These are phyloP conservation scores for Neelides folsomi DNA, from an alignment of 2,888 invertebrate species.

Conservation along the genomic window DNA sequence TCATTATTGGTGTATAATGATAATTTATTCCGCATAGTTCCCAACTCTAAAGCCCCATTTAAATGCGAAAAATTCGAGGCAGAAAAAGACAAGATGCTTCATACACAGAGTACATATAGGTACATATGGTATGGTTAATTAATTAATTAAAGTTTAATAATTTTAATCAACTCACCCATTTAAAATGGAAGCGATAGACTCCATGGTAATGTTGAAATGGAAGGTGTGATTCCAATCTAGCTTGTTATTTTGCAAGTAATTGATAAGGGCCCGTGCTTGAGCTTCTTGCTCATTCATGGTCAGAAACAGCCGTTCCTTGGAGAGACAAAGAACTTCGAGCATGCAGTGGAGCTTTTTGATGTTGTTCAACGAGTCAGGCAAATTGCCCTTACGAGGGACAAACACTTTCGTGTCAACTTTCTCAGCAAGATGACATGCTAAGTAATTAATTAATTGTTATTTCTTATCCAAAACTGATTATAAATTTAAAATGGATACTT, in stretches of 20 bases:
- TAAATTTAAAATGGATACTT: too few species aligned
- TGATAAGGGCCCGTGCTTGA: conserved; percentile 19
- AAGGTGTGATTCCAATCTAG: conserved; percentile 20
- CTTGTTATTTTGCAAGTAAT: conserved; percentile 13
- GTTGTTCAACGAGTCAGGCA: conserved; percentile 15
- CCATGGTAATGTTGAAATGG: conserved; percentile 26
- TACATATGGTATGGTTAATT: too few species aligned
- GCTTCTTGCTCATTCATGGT: conserved; percentile 18
- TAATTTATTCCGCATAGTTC: too few species aligned
- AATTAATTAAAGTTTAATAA: neutral
- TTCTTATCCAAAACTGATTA: too few species aligned
- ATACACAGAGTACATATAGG: too few species aligned
- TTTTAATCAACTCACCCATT: conserved; percentile 5
- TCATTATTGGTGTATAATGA: too few species aligned
- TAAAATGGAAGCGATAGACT: conserved; percentile 7
- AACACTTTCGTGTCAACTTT: conserved; percentile 15
- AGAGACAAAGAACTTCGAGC: conserved; percentile 24
- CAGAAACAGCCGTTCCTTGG: conserved; percentile 20
- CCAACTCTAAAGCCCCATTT: too few species aligned
- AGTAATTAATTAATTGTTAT: conserved; percentile 3
- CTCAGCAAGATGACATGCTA: conserved; percentile 28
- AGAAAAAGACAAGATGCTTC: neutral
- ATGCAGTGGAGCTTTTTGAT: conserved; percentile 28
- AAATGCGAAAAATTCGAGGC: neutral
- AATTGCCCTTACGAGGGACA: conserved; percentile 8